Conservation (phyloP, 2,797 vertebrate genomes). For the Tokudaia tokunoshimensis region DNA sequence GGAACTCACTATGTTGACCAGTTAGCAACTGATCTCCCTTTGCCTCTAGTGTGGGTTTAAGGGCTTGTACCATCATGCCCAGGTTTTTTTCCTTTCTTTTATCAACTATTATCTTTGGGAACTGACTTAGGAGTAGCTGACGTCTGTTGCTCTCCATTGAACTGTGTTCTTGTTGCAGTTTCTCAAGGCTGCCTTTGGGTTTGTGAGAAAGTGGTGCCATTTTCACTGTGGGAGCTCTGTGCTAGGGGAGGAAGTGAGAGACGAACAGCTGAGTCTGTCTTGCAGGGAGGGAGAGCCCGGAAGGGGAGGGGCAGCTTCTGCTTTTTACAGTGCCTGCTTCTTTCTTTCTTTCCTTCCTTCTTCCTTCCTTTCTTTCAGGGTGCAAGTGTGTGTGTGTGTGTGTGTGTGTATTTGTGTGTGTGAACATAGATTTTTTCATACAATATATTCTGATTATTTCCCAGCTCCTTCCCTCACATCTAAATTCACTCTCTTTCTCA, state of each 20-base stretch:
- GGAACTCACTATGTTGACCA: neutral
- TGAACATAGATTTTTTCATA: neutral
- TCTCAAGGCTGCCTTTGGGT: slow-evolving; percentile 49
- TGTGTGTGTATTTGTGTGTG: neutral
- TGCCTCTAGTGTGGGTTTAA: neutral
- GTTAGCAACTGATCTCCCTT: neutral
- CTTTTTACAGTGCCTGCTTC: slow-evolving; percentile 19
- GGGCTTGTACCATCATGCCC: neutral
- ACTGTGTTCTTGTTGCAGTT: slow-evolving; percentile 11
- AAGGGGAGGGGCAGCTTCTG: slow-evolving; percentile 11
- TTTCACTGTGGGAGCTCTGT: slow-evolving; percentile 66
- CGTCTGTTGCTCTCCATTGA: neutral
- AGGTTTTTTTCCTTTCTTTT: neutral
- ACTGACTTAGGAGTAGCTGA: neutral
- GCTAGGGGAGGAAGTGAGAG: slow-evolving; percentile 63
- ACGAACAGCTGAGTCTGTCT: neutral
- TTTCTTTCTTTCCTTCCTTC: neutral
- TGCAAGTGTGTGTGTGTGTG: neutral
- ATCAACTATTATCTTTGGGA: neutral
- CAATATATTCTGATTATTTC: neutral
- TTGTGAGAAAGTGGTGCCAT: slow-evolving; percentile 56
- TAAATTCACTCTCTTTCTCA: neutral
- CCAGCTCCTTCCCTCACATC: neutral
- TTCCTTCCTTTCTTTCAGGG: neutral
- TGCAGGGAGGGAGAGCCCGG: neutral